Conservation (phyloP, 2,888 invertebrate species). For the Ophion obscuratus region DNA sequence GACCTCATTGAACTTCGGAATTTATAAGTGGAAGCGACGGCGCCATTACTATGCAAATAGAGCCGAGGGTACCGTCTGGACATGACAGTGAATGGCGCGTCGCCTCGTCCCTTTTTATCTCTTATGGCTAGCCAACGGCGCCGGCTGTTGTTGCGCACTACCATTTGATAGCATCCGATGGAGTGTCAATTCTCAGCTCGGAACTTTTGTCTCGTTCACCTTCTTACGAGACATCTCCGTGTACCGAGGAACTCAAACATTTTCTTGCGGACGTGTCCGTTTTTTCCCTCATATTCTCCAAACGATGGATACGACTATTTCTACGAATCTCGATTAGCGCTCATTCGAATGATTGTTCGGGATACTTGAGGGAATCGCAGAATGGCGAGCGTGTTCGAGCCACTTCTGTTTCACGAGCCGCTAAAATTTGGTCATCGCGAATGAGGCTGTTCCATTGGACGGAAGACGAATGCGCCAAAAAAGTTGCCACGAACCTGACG, state of each 20-base stretch:
- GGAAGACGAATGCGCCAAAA: neutral
- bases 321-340: no score
- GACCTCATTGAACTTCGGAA: conserved; percentile 68
- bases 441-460: neutral
- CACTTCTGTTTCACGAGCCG: no score
- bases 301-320: neutral
- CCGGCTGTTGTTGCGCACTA: conserved; percentile 53
- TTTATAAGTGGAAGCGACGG: conserved; percentile 77
- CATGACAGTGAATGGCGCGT: conserved; percentile 57
- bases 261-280: neutral
- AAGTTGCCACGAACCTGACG: neutral
- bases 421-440: neutral
- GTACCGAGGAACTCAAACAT: neutral
- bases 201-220: conserved; percentile 19
- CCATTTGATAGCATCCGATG: conserved; percentile 55
- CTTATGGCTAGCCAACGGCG: conserved; percentile 56
- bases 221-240: conserved; percentile 12
- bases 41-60: conserved; percentile 83
- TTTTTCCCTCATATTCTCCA: neutral
- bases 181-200: conserved; percentile 57
- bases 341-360: no score
- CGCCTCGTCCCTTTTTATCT: conserved; percentile 75
- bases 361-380: neutral
- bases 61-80: conserved; percentile 71
- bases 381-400: no score